phyloP scores from a whole-genome alignment of 2,797 vertebrate genomes.

The Phrynocephalus forsythii region DNA sequence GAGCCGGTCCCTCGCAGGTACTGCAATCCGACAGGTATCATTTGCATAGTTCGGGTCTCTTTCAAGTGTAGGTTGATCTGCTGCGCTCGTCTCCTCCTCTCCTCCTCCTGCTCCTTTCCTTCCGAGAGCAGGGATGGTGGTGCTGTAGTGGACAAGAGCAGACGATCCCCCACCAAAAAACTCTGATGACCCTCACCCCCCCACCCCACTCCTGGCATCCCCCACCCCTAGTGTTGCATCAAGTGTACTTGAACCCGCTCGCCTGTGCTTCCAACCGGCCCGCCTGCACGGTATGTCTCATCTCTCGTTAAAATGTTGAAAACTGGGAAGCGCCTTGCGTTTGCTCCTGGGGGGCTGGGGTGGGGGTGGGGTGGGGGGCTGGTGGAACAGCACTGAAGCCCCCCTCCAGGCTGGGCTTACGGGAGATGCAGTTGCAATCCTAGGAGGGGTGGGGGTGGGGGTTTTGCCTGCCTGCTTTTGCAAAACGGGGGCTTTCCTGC shows the following conservation, averaged over 20 bases:
- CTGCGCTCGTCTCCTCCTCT: no score
- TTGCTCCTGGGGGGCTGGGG: conserved; percentile 40
- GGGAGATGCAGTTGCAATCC: not conserved
- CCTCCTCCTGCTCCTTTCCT: not conserved
- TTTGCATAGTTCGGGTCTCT: no score
- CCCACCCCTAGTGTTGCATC: not conserved
- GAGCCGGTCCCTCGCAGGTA: no score
- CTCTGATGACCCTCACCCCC: not conserved
- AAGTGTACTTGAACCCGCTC: not conserved
- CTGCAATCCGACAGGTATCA: no score
- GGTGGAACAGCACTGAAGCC: conserved; percentile 55
- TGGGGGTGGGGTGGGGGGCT: not conserved
- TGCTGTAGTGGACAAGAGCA: not conserved
- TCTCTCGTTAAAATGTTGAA: conserved; percentile 73
- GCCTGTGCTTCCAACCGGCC: conserved; percentile 35
- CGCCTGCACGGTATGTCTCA: conserved; percentile 56
- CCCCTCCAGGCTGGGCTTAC: not conserved
- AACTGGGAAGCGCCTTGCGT: conserved; percentile 29
- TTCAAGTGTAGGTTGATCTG: no score
- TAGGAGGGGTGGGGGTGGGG: not conserved
- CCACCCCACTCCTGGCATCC: not conserved
- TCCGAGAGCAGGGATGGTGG: not conserved
- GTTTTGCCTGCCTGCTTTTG: no score
- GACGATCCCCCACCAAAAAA: no score
- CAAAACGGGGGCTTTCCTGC: not conserved